Conservation (phyloP, 2,888 invertebrate species). For the Rotaria magnacalcarata region DNA sequence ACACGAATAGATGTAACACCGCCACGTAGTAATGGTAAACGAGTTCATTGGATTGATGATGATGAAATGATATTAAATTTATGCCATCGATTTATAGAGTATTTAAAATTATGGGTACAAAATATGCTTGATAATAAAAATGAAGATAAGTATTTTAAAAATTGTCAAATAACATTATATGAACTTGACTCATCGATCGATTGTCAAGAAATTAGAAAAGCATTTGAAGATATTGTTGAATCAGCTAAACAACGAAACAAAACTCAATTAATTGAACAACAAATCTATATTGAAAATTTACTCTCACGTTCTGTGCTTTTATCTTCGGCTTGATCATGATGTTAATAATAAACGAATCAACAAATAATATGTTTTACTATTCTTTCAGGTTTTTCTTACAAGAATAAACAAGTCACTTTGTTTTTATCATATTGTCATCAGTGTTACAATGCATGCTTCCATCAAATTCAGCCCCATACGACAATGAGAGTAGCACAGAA, state of each 20-base stretch:
- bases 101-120: background rate
- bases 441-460: no score
- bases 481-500: no score
- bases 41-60: background rate
- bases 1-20: background rate
- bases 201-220: background rate
- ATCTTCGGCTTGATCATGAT: background rate
- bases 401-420: no score
- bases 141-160: background rate
- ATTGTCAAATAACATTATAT: background rate
- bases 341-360: no score
- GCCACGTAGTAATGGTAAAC: background rate
- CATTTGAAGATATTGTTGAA: background rate
- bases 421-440: no score
- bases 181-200: background rate
- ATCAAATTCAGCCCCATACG: no score
- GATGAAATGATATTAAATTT: background rate
- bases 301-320: background rate
- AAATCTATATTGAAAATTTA: slow-evolving; percentile 1
- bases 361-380: no score
- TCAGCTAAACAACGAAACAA: background rate
- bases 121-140: background rate
- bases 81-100: background rate
- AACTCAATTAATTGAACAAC: background rate
- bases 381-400: no score